Evolutionary conservation across 2,113 vertebrate species (phyloP), one percentile per base, ranked within the genome.

Genomic region (Anoura caudifer): DNA sequence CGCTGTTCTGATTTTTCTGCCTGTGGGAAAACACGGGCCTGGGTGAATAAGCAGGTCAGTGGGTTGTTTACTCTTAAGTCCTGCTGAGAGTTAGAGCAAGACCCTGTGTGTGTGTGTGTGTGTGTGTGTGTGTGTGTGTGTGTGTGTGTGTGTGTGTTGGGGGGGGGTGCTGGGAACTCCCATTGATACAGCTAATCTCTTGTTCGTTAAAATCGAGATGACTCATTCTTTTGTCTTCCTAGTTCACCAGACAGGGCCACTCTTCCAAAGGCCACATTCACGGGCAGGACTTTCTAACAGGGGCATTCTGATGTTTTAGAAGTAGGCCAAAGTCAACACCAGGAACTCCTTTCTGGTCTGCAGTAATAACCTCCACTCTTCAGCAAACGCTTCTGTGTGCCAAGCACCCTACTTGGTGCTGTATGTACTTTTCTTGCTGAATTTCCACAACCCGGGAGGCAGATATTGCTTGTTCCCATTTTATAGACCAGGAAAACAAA

Each of bases 311-410:
- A 93, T 70, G 65, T 95, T 86, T 73, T 33, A 87, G n/a, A 75
- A 61, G 75, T 72, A 93, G 61, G 91, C 87, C 93, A 89, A 91
- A 65, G 70, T 91, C 93, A 96, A 96, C 69, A 84, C 28, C 47
- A 90, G 54, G 88, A 92, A 89, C 28, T 11, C 84, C 52, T 91
- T 56, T 87, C 79, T 59, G 75, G 28, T 65, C 59, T 73, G 84
- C 41, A 59, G 24, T 52, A 47, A 33, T 33, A 38, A 56, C 3
- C 22, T 36, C 79, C 11, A 33, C 76, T 20, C 15, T 56, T 59
- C 11, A 41, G 43, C 50, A 75, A 69, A 80, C 0, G 0, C 45
- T 9, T 38, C 69, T 3, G 43, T 11, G 22, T 0, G 56, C 85
- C n/a, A 3, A 63, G 28, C 36, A 22, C 41, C 10, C 1, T 26